A percentile compares a stretch with the other conserved stretches of the same genome.
Evolutionary conservation across 1,140 invertebrate genomes (phyloP).

Genomic region (Listronotus oregonensis): DNA sequence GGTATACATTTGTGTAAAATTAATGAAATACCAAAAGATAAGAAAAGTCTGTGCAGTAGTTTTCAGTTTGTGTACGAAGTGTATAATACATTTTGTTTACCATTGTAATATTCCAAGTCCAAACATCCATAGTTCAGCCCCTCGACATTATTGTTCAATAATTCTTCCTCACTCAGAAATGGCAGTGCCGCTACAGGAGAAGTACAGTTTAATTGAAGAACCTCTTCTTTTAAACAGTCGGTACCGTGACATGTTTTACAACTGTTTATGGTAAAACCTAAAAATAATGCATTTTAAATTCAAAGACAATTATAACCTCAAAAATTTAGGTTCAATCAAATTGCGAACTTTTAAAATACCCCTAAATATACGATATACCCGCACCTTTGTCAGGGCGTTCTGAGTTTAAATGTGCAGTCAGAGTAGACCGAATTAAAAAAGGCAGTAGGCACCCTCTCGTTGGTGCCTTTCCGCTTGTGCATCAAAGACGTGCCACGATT

Average conservation of each 20-base stretch:
- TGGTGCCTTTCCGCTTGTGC: no score
- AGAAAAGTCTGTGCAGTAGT: neutral
- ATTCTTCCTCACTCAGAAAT: constrained; percentile 2
- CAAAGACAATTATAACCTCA: no score
- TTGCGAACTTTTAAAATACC: no score
- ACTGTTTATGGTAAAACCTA: constrained; percentile 5
- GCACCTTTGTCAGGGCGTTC: no score
- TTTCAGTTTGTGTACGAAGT: neutral
- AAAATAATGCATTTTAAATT: no score
- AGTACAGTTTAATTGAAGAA: neutral
- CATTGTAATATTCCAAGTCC: constrained; percentile 18
- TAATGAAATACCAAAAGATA: neutral
- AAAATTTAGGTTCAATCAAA: no score
- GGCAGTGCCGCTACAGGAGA: constrained; percentile 5
- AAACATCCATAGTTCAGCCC: constrained; percentile 16
- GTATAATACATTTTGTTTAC: neutral
- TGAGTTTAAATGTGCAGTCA: no score
- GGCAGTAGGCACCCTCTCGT: no score
- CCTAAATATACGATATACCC: no score
- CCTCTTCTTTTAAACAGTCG: constrained; percentile 1
- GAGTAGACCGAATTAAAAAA: no score
- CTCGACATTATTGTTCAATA: neutral
- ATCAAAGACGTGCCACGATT: no score
- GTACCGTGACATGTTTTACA: constrained; percentile 17
- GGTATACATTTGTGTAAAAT: no score